A percentile compares a stretch with the other conserved stretches of the same genome.
phyloP scores from a whole-genome alignment of 2,797 vertebrate species.

The Alectoris magna region DNA sequence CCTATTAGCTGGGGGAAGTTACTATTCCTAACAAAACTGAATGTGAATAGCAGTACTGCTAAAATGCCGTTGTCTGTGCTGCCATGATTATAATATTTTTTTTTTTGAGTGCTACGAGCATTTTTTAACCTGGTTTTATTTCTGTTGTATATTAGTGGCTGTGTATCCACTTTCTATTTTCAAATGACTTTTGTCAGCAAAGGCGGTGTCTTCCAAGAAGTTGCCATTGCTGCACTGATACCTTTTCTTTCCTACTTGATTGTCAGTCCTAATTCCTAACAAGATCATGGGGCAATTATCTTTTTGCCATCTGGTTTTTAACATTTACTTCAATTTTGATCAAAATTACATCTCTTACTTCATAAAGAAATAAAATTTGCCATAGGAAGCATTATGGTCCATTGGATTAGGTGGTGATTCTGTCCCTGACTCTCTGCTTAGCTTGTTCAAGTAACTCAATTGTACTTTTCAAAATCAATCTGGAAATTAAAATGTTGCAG shows the following conservation, averaged over 20 bases:
- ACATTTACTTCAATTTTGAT: neutral
- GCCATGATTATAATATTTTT: neutral
- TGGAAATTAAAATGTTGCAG: neutral
- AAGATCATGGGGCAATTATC: neutral
- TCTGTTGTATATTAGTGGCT: neutral
- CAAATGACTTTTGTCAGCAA: neutral
- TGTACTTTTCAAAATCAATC: slow-evolving; percentile 1
- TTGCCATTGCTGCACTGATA: neutral
- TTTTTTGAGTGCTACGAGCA: neutral
- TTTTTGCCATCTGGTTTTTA: neutral
- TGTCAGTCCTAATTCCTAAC: neutral
- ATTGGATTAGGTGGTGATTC: slow-evolving; percentile 43
- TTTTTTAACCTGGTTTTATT: neutral
- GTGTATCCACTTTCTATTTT: neutral
- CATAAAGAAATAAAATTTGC: neutral
- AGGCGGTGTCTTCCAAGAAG: neutral
- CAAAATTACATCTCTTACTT: neutral
- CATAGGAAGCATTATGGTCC: neutral
- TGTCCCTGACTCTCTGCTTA: slow-evolving; percentile 6
- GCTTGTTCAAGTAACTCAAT: neutral
- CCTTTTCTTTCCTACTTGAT: neutral
- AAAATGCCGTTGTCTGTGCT: slow-evolving; percentile 14
- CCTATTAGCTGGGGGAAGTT: neutral
- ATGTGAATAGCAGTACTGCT: neutral
- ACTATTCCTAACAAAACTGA: slow-evolving; percentile 1